These are phyloP conservation scores for Caenorhabditis sinica DNA, from an alignment of 2,888 invertebrate species.

Conservation along the genomic window DNA sequence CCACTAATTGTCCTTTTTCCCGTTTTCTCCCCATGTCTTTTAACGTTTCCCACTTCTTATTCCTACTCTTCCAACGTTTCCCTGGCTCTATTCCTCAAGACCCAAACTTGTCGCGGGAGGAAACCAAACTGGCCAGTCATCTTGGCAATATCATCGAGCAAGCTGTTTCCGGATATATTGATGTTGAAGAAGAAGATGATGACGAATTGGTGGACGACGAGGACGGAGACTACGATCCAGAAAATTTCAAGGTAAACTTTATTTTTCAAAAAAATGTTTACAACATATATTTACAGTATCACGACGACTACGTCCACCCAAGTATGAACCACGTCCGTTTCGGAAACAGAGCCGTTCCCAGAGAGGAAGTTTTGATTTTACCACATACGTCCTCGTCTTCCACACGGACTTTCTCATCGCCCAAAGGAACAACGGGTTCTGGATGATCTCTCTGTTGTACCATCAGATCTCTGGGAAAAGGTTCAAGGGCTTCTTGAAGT, in stretches of 20 bases:
- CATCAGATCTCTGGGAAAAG: too few relatives aligned
- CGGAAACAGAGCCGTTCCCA: not conserved
- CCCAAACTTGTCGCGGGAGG: too few relatives aligned
- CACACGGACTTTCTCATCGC: not conserved
- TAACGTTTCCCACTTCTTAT: too few relatives aligned
- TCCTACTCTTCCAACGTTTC: too few relatives aligned
- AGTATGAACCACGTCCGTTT: not conserved
- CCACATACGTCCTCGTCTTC: not conserved
- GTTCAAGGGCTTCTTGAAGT: too few relatives aligned
- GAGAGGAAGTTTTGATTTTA: not conserved
- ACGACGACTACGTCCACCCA: not conserved
- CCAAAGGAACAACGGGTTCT: not conserved
- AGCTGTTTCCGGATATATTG: not conserved
- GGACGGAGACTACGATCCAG: conserved; percentile 10
- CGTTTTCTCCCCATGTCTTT: too few relatives aligned
- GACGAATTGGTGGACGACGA: not conserved
- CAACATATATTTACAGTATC: not conserved
- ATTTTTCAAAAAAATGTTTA: too few relatives aligned
- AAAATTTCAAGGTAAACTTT: too few relatives aligned
- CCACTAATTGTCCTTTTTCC: too few relatives aligned
- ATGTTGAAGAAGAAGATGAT: not conserved
- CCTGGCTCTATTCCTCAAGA: too few relatives aligned
- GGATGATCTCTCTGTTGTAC: too few relatives aligned
- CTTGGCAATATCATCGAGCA: not conserved
- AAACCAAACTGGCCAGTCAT: not conserved